phyloP scores from a whole-genome alignment of 1,140 invertebrate species.

The Lasaia peninsularis region DNA sequence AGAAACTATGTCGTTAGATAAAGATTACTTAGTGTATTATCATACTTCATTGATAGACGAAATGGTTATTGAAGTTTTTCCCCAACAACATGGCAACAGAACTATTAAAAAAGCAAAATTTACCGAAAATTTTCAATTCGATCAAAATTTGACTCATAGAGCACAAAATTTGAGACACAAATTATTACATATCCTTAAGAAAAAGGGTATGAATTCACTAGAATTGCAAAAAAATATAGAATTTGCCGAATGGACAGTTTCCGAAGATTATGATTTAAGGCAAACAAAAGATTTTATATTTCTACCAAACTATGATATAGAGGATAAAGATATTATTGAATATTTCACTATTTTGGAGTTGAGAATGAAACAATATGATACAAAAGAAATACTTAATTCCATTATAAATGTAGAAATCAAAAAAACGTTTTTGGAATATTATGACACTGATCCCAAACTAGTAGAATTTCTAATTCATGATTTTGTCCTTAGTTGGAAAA shows the following conservation, averaged over 20 bases:
- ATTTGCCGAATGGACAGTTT: neutral
- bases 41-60: neutral
- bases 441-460: neutral
- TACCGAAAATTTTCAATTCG: neutral
- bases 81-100: neutral
- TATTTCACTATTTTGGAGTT: neutral
- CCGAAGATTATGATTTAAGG: neutral
- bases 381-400: neutral
- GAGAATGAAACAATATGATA: neutral
- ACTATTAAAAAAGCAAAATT: neutral
- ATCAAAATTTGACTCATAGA: neutral
- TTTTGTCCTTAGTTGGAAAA: neutral
- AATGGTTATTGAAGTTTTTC: neutral
- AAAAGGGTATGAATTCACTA: neutral
- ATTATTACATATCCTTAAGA: neutral
- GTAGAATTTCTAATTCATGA: neutral
- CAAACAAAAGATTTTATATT: neutral
- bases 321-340: neutral
- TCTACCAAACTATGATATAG: neutral
- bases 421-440: constrained; percentile 1
- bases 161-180: neutral
- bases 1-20: neutral
- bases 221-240: neutral
- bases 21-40: neutral
- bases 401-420: neutral